Percentiles rank a stretch among this genome's conserved stretches.
Conservation (phyloP, 2,888 invertebrate genomes). For the Cloeon dipterum region DNA sequence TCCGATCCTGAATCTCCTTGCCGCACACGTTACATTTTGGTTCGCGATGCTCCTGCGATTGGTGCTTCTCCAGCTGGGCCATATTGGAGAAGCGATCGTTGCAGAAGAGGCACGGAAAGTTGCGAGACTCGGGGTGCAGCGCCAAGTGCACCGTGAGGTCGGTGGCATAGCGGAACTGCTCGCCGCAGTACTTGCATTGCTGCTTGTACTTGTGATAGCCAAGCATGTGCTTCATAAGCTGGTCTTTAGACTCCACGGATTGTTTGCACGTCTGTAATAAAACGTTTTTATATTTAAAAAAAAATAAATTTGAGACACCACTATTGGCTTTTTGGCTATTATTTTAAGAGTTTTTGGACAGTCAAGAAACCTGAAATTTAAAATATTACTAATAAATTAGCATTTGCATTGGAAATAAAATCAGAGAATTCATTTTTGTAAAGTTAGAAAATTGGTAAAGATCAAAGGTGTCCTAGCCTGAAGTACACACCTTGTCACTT, state of each 20-base stretch:
- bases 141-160: not conserved
- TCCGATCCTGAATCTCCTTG: not conserved
- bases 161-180: not conserved
- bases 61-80: not conserved
- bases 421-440: too few relatives aligned
- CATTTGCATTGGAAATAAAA: too few relatives aligned
- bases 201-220: constrained; percentile 1
- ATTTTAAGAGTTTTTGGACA: too few relatives aligned
- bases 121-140: not conserved
- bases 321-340: too few relatives aligned
- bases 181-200: not conserved
- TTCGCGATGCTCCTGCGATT: not conserved
- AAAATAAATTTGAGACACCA: too few relatives aligned
- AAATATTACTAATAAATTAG: too few relatives aligned
- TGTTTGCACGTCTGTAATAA: not conserved
- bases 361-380: too few relatives aligned
- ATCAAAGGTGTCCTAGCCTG: too few relatives aligned
- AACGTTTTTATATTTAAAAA: too few relatives aligned
- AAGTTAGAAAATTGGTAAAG: too few relatives aligned
- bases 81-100: not conserved
- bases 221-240: not conserved
- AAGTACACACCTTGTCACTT: too few relatives aligned
- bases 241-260: not conserved
- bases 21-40: not conserved
- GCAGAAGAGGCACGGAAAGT: not conserved